Evolutionary conservation across 2,797 vertebrate genomes (phyloP), one percentile per base, ranked within the genome.

Genomic region (Sarcophilus harrisii): DNA sequence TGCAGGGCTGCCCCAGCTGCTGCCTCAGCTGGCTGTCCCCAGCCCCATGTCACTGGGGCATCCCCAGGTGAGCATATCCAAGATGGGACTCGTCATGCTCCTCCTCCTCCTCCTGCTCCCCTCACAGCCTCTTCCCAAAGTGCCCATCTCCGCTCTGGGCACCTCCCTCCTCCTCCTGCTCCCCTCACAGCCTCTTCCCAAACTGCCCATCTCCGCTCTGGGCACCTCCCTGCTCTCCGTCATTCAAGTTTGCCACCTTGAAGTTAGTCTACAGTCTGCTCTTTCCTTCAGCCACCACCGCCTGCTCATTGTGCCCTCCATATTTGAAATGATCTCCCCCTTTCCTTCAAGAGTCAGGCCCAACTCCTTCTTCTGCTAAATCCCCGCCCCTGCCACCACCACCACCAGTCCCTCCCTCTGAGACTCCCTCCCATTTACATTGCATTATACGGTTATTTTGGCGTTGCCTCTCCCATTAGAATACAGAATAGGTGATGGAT

Each of bases 401-500:
- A n/a, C 14, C 16, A 5, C 5, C 8, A 38, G 1, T 18, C 9
- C 16, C 66, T 38, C 66, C n/a, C n/a, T 21, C n/a, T 2, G 16
- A 73, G 66, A 73, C 18, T 38, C 66, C 14, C 66, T 73, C n/a
- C 5, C 66, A 38, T 38, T 38, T 73, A 38, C 18, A 62, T 3
- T 5, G 0, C 10, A 0, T 38, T n/a, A 18, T n/a, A 0, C 6
- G 6, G 14, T 18, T 18, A 21, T 21, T 73, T 18, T 38, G 13
- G 18, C 21, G n/a, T 38, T 38, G 18, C 73, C 16, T 38, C 38
- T 38, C 16, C 16, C 14, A 0, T 21, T 21, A 73, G 66, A 38
- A 38, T n/a, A 6, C 4, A 6, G 32, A n/a, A 66, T n/a, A 73
- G 1, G n/a, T 38, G 14, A n/a, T 73, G n/a, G 62, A n/a, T 32